phyloP scores from a whole-genome alignment of 2,888 invertebrate species.

The Ormyrus nitidulus region DNA sequence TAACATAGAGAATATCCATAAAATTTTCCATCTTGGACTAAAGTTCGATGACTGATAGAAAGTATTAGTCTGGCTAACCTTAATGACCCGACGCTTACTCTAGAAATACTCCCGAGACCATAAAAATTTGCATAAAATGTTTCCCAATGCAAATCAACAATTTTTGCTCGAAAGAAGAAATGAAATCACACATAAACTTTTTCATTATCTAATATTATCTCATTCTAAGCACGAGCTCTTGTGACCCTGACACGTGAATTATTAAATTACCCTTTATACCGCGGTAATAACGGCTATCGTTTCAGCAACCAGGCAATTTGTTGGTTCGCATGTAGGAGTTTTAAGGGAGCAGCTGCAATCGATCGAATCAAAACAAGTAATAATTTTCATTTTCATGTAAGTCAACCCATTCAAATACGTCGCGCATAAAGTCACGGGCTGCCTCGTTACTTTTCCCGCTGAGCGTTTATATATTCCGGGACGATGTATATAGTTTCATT shows the following conservation, averaged over 20 bases:
- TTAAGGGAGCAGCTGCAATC: background rate
- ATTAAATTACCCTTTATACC: slow-evolving; percentile 13
- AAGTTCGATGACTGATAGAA: slow-evolving; percentile 2
- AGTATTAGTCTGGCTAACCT: background rate
- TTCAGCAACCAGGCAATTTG: slow-evolving; percentile 19
- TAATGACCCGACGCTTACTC: slow-evolving; percentile 8
- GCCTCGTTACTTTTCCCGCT: too few species aligned
- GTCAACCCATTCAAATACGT: background rate
- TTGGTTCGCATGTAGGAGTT: background rate
- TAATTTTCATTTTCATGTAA: slow-evolving; percentile 20
- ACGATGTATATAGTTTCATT: too few species aligned
- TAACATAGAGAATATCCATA: background rate
- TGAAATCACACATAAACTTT: slow-evolving; percentile 11
- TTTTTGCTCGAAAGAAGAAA: background rate
- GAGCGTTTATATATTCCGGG: too few species aligned
- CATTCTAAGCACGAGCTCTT: too few species aligned
- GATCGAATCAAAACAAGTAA: slow-evolving; percentile 10
- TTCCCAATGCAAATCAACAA: background rate
- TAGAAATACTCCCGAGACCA: background rate
- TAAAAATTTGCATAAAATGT: slow-evolving; percentile 18
- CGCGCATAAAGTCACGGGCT: too few species aligned
- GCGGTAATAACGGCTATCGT: background rate
- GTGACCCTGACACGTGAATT: slow-evolving; percentile 8
- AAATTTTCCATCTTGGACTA: background rate
- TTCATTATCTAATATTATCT: slow-evolving; percentile 12